Evolutionary conservation across 2,113 vertebrate genomes (phyloP), one percentile per base, ranked within the genome.

Genomic region (Rhizomys pruinosus): DNA sequence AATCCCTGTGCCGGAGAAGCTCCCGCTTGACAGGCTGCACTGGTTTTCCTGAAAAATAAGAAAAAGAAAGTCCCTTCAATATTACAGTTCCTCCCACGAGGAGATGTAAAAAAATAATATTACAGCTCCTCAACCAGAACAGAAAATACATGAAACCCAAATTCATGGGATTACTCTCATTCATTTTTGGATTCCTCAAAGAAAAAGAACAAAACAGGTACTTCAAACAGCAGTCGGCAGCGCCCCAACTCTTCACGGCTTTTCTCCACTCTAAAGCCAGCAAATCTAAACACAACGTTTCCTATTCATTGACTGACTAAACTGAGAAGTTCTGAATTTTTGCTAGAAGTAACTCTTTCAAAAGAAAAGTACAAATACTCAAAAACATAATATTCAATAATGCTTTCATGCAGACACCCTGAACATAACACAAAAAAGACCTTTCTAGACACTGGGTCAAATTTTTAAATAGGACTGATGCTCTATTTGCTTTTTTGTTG

Each of bases 1-100:
- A 99, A 98, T 99, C 99, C 84, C 99, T 97, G 98, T 99, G 99
- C 23, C 99, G 99, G 87, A 99, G 98, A 69, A 99, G 98, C 71
- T 99, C 99, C 76, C 99, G 98, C 96, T 99, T 99, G 96, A 99
- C 98, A 0, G 99, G 99, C 91, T 94, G 98, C 96, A 42, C 97
- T 72, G 98, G 98, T 98, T 99, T 99, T 96, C 99, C 99, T 99
- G 94, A 72, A 97, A 96, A 7, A 97, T 0, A 96, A 68, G 39
- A 16, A 34, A 7, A 25, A 59, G 85, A 8, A 32, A 78, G 39
- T 77, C 34, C 27, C 57, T 92, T 95, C 64, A 89, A 57, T 84
- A 52, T 47, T 87, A 89, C 4, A 91, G 39, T 76, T 93, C n/a
- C n/a, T n/a, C n/a, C n/a, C n/a, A n/a, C n/a, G n/a, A n/a, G n/a